phyloP scores from a whole-genome alignment of 2,797 vertebrate genomes.

The Streptopelia turtur region DNA sequence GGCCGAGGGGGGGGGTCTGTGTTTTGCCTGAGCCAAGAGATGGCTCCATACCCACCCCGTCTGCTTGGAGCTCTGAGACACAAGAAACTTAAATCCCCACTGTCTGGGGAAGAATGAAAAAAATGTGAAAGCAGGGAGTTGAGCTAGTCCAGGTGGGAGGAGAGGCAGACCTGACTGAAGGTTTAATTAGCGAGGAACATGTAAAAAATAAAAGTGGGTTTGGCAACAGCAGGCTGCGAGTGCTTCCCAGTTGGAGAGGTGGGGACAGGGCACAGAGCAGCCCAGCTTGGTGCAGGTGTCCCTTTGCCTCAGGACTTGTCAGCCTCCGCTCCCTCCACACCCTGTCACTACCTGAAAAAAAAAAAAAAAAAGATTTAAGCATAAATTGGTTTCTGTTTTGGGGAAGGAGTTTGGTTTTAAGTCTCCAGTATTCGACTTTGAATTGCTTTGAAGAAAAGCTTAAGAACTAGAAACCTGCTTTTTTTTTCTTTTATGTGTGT shows the following conservation, averaged over 20 bases:
- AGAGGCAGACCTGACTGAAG: constrained; percentile 42
- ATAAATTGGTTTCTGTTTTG: neutral
- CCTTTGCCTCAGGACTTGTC: neutral
- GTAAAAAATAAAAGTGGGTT: constrained; percentile 33
- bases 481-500: no score
- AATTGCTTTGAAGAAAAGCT: neutral
- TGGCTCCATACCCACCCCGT: neutral
- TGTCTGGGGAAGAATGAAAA: constrained; percentile 11
- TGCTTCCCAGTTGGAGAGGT: neutral
- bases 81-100: neutral
- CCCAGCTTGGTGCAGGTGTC: neutral
- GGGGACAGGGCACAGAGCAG: neutral
- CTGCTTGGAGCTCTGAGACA: neutral
- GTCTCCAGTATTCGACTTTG: neutral
- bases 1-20: neutral
- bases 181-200: constrained; percentile 45
- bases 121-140: neutral
- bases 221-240: neutral
- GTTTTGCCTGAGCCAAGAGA: neutral
- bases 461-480: neutral
- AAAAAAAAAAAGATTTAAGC: neutral
- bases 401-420: neutral
- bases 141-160: constrained; percentile 46
- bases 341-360: neutral
- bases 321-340: neutral